Conservation (phyloP, 2,888 invertebrate genomes). For the Thumatha senex region DNA sequence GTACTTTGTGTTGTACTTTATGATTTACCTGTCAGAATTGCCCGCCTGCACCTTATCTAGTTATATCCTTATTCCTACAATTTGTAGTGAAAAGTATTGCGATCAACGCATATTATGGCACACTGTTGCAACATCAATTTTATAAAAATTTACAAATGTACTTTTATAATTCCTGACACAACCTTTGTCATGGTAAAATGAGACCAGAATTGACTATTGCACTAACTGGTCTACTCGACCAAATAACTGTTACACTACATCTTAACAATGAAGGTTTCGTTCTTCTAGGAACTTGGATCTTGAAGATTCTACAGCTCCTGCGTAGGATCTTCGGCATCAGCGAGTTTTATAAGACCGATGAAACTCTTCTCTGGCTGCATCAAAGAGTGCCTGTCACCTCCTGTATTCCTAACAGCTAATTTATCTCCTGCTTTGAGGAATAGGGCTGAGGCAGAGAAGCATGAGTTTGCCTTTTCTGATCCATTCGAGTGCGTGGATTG, state of each 20-base stretch:
- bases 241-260: constrained; percentile 8
- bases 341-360: constrained; percentile 91
- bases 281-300: constrained; percentile 3
- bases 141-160: neutral
- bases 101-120: no score
- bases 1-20: no score
- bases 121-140: no score
- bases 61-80: no score
- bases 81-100: no score
- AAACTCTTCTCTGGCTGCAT: constrained; percentile 91
- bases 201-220: constrained; percentile 19
- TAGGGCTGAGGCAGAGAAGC: constrained; percentile 88
- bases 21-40: no score
- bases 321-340: constrained; percentile 76
- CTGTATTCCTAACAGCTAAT: constrained; percentile 87
- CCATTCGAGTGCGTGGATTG: constrained; percentile 84
- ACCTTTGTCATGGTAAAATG: constrained; percentile 14
- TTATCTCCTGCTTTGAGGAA: constrained; percentile 86
- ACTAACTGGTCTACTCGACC: constrained; percentile 10
- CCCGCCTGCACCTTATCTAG: no score
- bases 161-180: constrained; percentile 5
- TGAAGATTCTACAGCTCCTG: constrained; percentile 53
- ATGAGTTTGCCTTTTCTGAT: constrained; percentile 87
- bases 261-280: constrained; percentile 4
- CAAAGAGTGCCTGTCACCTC: constrained; percentile 86